Conservation (phyloP, 2,113 vertebrate genomes). For the Apeltes quadracus region DNA sequence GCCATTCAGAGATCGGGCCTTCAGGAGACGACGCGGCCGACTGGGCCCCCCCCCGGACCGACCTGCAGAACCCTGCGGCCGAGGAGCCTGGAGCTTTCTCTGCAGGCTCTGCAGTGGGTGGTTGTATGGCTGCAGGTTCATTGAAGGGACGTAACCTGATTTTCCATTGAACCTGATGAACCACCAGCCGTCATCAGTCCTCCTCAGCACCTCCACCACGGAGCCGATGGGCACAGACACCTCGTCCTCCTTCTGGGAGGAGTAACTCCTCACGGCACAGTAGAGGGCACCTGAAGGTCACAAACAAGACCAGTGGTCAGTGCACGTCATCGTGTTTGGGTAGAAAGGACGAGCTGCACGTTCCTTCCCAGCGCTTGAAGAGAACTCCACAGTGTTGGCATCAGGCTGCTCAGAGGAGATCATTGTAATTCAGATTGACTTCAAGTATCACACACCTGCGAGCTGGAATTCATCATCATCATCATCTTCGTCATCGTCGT, state of each 20-base stretch:
- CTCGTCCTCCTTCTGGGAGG: slow-evolving; percentile 81
- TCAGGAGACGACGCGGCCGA: slow-evolving; percentile 19
- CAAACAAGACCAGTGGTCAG: background rate
- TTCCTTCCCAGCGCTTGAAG: background rate
- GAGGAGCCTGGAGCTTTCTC: slow-evolving; percentile 21
- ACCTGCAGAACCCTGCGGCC: background rate
- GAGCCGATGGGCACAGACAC: slow-evolving; percentile 83
- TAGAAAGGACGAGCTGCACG: background rate
- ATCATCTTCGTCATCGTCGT: slow-evolving; percentile 35
- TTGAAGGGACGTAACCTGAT: slow-evolving; percentile 85
- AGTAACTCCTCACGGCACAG: slow-evolving; percentile 77
- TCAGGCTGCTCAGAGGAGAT: too few species aligned
- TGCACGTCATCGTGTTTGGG: background rate
- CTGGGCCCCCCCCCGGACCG: background rate
- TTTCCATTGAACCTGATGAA: slow-evolving; percentile 82
- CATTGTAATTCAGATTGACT: too few species aligned
- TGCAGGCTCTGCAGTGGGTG: slow-evolving; percentile 80
- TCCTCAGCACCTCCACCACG: slow-evolving; percentile 83
- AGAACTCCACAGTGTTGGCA: slow-evolving; percentile 4
- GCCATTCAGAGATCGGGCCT: slow-evolving; percentile 68
- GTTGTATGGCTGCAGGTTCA: slow-evolving; percentile 85
- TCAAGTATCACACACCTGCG: slow-evolving; percentile 48
- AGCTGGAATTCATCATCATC: slow-evolving; percentile 24
- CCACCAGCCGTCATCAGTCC: slow-evolving; percentile 90
- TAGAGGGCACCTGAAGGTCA: slow-evolving; percentile 77